Conservation (phyloP, 2,888 invertebrate species). For the Koerneria pararmatus region DNA sequence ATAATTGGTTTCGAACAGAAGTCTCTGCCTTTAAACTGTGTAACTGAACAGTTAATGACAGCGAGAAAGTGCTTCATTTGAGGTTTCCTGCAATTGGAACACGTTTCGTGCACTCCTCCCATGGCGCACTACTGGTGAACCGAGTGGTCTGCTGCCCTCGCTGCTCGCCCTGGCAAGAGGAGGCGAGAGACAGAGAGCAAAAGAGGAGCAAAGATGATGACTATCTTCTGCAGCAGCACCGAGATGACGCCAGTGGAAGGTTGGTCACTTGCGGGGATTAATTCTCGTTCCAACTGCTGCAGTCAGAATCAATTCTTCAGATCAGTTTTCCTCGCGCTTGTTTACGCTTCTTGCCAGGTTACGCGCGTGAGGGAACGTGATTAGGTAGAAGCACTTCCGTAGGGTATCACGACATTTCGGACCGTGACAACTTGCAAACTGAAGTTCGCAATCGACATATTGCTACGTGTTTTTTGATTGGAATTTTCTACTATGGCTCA, state of each 20-base stretch:
- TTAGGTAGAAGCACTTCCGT: no score
- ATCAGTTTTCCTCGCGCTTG: no score
- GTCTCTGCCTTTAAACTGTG: no score
- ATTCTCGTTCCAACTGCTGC: not conserved
- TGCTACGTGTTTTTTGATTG: no score
- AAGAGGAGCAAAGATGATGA: slow-evolving; percentile 12
- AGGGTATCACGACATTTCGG: no score
- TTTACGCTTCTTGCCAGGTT: no score
- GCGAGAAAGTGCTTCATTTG: not conserved
- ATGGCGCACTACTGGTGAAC: slow-evolving; percentile 88
- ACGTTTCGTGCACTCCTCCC: slow-evolving; percentile 93
- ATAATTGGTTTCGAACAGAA: not conserved
- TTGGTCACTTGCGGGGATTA: no score
- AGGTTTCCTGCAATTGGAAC: slow-evolving; percentile 69
- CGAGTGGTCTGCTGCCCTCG: slow-evolving; percentile 85
- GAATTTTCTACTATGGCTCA: no score
- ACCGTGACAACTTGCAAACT: no score
- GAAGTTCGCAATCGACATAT: no score
- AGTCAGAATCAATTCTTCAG: not conserved
- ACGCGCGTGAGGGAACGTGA: no score
- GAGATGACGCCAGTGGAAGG: not conserved
- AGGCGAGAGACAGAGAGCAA: slow-evolving; percentile 1
- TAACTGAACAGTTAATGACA: not conserved
- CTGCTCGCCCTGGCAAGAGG: slow-evolving; percentile 73
- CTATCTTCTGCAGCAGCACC: not conserved